These are phyloP conservation scores for Trypoxylon attenuatum DNA, from an alignment of 2,888 invertebrate species.

Conservation along the genomic window DNA sequence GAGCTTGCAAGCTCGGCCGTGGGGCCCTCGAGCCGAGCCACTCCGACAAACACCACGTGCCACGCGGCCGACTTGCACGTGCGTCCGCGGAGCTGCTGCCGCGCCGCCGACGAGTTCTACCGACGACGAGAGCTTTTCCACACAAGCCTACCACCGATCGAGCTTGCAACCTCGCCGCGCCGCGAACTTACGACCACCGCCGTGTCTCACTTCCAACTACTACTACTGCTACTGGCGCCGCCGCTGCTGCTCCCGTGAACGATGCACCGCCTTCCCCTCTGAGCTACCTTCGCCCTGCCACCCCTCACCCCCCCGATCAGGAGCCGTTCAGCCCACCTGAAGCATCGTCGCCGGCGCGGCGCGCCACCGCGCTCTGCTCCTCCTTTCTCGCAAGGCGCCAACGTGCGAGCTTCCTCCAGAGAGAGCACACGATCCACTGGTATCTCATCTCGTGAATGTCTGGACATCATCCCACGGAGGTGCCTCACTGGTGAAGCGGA, in stretches of 20 bases:
- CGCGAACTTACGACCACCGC: not conserved
- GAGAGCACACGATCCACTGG: no score
- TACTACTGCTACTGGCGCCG: not conserved
- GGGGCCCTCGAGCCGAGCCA: conserved; percentile 64
- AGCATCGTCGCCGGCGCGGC: not conserved
- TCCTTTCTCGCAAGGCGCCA: not conserved
- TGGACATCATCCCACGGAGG: not conserved
- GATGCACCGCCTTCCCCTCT: not conserved
- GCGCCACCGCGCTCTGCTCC: not conserved
- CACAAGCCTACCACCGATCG: conserved; percentile 27
- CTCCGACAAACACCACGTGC: conserved; percentile 73
- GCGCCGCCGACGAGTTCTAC: no score
- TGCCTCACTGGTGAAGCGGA: no score
- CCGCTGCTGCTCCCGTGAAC: not conserved
- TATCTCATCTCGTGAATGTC: not conserved
- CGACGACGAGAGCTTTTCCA: conserved; percentile 44
- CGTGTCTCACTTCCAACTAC: not conserved
- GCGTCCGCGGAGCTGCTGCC: conserved; percentile 62
- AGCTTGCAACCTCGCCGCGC: conserved; percentile 11
- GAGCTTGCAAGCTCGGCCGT: conserved; percentile 65
- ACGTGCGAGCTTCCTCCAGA: not conserved
- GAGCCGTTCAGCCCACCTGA: not conserved
- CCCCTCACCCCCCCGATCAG: not conserved
- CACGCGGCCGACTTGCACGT: conserved; percentile 72
- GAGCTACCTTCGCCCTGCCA: not conserved